phyloP scores from a whole-genome alignment of 2,113 vertebrate species.

The Riparia riparia region DNA sequence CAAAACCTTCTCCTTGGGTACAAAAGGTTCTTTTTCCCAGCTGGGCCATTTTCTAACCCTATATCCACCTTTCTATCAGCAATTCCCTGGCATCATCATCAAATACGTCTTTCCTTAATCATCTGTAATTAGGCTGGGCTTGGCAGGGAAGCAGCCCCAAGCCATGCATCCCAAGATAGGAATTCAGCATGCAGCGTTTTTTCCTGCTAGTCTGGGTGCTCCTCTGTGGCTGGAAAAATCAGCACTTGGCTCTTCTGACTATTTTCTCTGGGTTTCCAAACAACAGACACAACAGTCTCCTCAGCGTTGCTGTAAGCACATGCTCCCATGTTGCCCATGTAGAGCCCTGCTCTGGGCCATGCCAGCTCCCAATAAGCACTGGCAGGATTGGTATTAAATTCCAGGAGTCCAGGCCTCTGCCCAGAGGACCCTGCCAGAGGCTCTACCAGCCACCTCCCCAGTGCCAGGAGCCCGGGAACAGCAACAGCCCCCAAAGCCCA shows the following conservation, averaged over 20 bases:
- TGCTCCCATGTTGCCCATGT: background rate
- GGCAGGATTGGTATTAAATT: background rate
- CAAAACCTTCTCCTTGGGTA: background rate
- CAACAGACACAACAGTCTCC: constrained; percentile 15
- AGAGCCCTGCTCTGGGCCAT: background rate
- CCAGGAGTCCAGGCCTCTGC: background rate
- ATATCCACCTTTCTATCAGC: constrained; percentile 26
- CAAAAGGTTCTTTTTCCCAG: background rate
- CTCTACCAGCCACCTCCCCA: background rate
- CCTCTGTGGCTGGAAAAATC: constrained; percentile 40
- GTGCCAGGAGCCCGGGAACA: background rate
- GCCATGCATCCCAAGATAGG: constrained; percentile 13
- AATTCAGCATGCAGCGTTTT: constrained; percentile 26
- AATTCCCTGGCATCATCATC: constrained; percentile 12
- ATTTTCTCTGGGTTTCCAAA: constrained; percentile 19
- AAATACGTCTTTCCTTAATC: background rate
- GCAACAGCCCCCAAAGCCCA: background rate
- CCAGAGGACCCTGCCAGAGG: background rate
- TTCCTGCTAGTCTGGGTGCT: constrained; percentile 43
- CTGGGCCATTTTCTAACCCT: background rate
- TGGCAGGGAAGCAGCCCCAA: constrained; percentile 20
- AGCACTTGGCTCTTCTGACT: background rate
- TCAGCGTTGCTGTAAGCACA: rapidly evolving
- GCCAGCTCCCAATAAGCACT: background rate
- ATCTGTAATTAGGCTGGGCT: background rate